Conservation (phyloP, 2,888 invertebrate genomes). For the Podabrus alpinus region DNA sequence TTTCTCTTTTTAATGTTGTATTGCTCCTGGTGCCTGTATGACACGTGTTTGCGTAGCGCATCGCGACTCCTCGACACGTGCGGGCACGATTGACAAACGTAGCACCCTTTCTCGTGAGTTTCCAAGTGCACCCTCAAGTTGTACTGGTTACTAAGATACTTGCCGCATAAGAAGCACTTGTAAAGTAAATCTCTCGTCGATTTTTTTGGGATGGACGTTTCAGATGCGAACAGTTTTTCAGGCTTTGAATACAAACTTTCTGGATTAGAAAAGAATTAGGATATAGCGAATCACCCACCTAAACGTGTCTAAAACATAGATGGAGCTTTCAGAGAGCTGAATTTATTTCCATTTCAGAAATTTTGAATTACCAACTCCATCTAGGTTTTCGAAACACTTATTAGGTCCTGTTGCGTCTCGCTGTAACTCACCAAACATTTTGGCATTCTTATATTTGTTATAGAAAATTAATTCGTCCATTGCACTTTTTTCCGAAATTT, state of each 20-base stretch:
- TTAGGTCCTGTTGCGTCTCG: neutral
- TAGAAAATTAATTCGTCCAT: neutral
- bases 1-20: constrained; percentile 56
- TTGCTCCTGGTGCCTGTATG: constrained; percentile 77
- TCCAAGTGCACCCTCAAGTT: constrained; percentile 89
- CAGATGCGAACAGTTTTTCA: neutral
- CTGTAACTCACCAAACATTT: neutral
- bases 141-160: constrained; percentile 88
- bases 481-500: neutral
- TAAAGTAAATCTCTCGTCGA: constrained; percentile 35
- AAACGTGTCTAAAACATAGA: neutral
- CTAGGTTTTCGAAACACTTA: neutral
- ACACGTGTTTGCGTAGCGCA: constrained; percentile 85
- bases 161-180: constrained; percentile 82
- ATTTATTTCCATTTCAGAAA: too few species aligned
- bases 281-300: neutral
- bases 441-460: neutral
- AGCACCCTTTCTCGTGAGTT: constrained; percentile 85
- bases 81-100: constrained; percentile 84
- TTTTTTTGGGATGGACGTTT: constrained; percentile 10
- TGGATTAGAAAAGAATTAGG: neutral
- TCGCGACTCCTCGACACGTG: constrained; percentile 88
- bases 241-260: neutral
- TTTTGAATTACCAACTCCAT: neutral
- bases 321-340: neutral